Evolutionary conservation across 2,888 invertebrate species (phyloP).

Genomic region (Eumerus sabulonum): DNA sequence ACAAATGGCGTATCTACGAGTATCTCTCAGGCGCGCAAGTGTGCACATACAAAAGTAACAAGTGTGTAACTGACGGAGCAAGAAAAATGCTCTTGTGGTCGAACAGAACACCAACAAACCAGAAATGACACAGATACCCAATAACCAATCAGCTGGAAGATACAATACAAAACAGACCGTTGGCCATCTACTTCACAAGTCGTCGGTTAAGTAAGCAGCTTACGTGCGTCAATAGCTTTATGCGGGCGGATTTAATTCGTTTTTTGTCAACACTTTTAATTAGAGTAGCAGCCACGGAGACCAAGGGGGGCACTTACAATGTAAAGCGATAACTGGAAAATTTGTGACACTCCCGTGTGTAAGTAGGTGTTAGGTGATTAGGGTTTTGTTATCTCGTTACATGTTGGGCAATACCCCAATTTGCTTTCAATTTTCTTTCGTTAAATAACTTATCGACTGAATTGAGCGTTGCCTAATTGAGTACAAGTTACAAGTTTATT

Average conservation of each 20-base stretch:
- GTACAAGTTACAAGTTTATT: not conserved
- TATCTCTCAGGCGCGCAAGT: too few relatives aligned
- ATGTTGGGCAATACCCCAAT: constrained; percentile 25
- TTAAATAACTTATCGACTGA: constrained; percentile 23
- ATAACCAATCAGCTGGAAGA: constrained; percentile 18
- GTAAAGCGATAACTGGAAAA: constrained; percentile 35
- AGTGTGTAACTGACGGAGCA: constrained; percentile 46
- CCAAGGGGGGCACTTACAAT: constrained; percentile 10
- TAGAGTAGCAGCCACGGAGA: not conserved
- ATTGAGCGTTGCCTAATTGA: constrained; percentile 31
- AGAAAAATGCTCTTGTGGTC: constrained; percentile 52
- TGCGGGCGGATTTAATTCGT: constrained; percentile 29
- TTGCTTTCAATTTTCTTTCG: constrained; percentile 5
- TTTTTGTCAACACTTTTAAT: constrained; percentile 43
- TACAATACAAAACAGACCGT: not conserved
- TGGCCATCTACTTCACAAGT: not conserved
- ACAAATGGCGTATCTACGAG: constrained; percentile 1
- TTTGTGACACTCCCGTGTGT: constrained; percentile 12
- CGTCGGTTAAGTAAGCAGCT: constrained; percentile 19
- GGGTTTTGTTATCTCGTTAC: constrained; percentile 44
- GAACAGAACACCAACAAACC: constrained; percentile 2
- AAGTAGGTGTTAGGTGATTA: constrained; percentile 24
- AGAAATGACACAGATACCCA: constrained; percentile 35
- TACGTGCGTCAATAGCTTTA: constrained; percentile 16
- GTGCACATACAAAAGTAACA: constrained; percentile 15